Base-by-base conservation (phyloP, 2,797 vertebrate genomes). In the Muscicapa comitata region DNA sequence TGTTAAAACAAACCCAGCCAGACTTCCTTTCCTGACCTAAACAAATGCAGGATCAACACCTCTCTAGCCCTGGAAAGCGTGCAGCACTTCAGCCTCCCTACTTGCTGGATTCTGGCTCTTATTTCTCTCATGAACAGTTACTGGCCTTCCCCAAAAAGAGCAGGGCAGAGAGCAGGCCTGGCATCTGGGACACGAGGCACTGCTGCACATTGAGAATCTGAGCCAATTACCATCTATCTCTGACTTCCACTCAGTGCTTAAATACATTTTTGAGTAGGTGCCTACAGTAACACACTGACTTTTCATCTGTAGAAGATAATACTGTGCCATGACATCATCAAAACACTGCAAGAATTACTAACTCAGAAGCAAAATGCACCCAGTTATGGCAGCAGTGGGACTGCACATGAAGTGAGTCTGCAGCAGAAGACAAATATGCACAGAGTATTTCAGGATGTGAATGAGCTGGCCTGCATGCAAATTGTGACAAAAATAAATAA, bases 11-110 rank as follows among this genome's bases (percentile, higher is more conserved):
- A 86, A 72, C 28, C 13, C 53, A 75, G 74, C 29, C 50, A 9
- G 38, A 55, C 74, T 92, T 91, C 86, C 47, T 67, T 87, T 87
- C 55, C 84, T 70, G 51, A 84, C 86, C 70, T 84, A 78, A 84
- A 75, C 25, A 72, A 50, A 47, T 1, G 1, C 58, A 74, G 86
- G 62, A 88, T 65, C 70, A 68, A 51, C 70, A 75, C 73, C 35
- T 72, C 90, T 33, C 73, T 18, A 31, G 79, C 62, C 53, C 73
- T 58, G 48, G 24, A 40, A 74, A 78, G 66, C 2, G 7, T 3
- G 21, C 68, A 57, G 62, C 70, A 50, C 35, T 62, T 86, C 78
- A 77, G 48, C 24, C 53, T 47, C 42, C 23, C 25, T 14, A 20
- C 58, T 80, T 2, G 0, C 28, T 59, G 65, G 24, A 29, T 45